Conservation (phyloP, 2,888 invertebrate genomes). For the Eumacrocentrus americanus region DNA sequence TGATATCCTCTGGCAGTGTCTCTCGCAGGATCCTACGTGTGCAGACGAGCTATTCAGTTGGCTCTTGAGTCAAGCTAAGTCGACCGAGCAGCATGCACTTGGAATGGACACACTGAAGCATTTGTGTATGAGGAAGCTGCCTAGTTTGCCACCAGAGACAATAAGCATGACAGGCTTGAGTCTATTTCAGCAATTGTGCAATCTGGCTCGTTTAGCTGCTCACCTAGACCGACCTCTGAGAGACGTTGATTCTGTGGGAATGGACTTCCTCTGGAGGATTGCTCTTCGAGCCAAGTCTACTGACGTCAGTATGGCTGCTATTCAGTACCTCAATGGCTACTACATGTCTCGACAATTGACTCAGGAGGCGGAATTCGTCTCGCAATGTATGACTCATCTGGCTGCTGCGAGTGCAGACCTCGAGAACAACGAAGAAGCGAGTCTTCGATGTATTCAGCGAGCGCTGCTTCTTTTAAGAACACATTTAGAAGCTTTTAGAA, state of each 20-base stretch:
- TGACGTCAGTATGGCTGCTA: slow-evolving; percentile 93
- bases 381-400: slow-evolving; percentile 91
- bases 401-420: slow-evolving; percentile 82
- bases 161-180: slow-evolving; percentile 92
- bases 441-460: slow-evolving; percentile 87
- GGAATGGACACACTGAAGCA: slow-evolving; percentile 86
- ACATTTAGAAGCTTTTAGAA: slow-evolving; percentile 89
- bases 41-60: slow-evolving; percentile 93
- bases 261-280: slow-evolving; percentile 95
- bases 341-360: slow-evolving; percentile 92
- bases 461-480: slow-evolving; percentile 87
- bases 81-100: slow-evolving; percentile 89
- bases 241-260: slow-evolving; percentile 73
- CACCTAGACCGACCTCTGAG: slow-evolving; percentile 62
- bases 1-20: slow-evolving; percentile 89
- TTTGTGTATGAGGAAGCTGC: slow-evolving; percentile 87
- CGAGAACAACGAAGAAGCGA: slow-evolving; percentile 72
- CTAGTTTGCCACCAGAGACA: slow-evolving; percentile 84
- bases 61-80: slow-evolving; percentile 90
- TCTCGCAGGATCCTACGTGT: slow-evolving; percentile 84
- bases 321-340: slow-evolving; percentile 91
- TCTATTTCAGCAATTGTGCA: slow-evolving; percentile 89
- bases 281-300: slow-evolving; percentile 89
- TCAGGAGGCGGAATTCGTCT: slow-evolving; percentile 90
- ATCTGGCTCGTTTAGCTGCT: slow-evolving; percentile 81